These are phyloP conservation scores for Aradophagus sp. DNA, from an alignment of 1,140 invertebrate species.

Conservation along the genomic window DNA sequence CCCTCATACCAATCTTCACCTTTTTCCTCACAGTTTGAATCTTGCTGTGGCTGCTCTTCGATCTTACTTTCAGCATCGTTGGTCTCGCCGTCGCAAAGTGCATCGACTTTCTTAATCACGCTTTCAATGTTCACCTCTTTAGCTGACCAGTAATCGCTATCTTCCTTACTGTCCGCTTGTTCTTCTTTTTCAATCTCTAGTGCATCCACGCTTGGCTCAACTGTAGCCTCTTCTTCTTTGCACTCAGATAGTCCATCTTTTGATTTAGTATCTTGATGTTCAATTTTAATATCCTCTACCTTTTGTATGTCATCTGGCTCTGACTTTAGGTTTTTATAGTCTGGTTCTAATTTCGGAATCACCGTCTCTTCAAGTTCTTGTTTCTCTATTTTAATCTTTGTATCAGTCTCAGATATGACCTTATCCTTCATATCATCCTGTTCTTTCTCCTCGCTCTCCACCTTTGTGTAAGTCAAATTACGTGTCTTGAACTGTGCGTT, in stretches of 20 bases:
- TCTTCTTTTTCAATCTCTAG: slow-evolving; percentile 70
- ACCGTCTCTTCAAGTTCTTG: slow-evolving; percentile 12
- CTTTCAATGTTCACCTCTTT: slow-evolving; percentile 86
- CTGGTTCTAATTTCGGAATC: slow-evolving; percentile 5
- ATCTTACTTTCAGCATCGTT: slow-evolving; percentile 66
- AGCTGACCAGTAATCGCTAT: slow-evolving; percentile 84
- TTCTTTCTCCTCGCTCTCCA: no score
- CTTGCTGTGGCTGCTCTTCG: no score
- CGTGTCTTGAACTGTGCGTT: slow-evolving; percentile 10
- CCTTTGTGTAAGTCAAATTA: slow-evolving; percentile 3
- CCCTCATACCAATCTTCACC: slow-evolving; percentile 64
- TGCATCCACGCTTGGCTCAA: slow-evolving; percentile 53
- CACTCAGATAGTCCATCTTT: slow-evolving; percentile 13
- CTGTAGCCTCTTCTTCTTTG: slow-evolving; percentile 17
- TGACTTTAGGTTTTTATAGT: slow-evolving; percentile 7
- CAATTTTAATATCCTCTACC: neutral
- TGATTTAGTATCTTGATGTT: slow-evolving; percentile 8
- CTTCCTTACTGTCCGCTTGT: slow-evolving; percentile 78
- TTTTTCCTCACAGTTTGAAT: no score
- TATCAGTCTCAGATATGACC: neutral
- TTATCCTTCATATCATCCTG: slow-evolving; percentile 2
- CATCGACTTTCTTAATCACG: slow-evolving; percentile 85
- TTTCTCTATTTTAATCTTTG: slow-evolving; percentile 34
- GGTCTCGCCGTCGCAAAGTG: slow-evolving; percentile 73
- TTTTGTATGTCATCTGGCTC: neutral